A percentile compares a stretch with the other conserved stretches of the same genome.
phyloP scores from a whole-genome alignment of 2,888 invertebrate genomes.

The Sinohyriopsis cumingii region DNA sequence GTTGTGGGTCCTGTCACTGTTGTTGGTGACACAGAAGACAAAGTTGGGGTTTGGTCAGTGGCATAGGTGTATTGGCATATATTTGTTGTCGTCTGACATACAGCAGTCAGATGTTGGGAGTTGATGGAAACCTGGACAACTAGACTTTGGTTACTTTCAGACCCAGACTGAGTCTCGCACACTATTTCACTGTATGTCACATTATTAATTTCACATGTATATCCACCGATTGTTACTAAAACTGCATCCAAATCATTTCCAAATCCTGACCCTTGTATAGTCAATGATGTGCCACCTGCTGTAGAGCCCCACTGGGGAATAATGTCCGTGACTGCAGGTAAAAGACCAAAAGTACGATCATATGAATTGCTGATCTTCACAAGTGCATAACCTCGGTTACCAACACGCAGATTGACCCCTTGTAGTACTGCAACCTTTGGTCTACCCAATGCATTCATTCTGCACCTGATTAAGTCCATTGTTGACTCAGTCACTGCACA shows the following conservation, averaged over 20 bases:
- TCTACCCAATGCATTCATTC: constrained; percentile 23
- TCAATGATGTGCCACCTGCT: constrained; percentile 37
- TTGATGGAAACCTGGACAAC: constrained; percentile 13
- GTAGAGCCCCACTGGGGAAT: constrained; percentile 32
- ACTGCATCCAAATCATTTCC: constrained; percentile 30
- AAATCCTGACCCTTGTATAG: constrained; percentile 50
- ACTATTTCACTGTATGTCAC: constrained; percentile 42
- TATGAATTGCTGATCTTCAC: constrained; percentile 24
- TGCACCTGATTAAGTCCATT: constrained; percentile 21
- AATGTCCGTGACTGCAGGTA: constrained; percentile 36
- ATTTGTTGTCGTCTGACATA: constrained; percentile 26
- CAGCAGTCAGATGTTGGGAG: constrained; percentile 25
- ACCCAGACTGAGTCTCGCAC: constrained; percentile 31
- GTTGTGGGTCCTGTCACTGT: constrained; percentile 32
- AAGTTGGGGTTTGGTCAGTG: constrained; percentile 33
- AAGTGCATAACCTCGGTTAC: constrained; percentile 41
- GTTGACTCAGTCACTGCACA: constrained; percentile 25
- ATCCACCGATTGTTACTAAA: constrained; percentile 36
- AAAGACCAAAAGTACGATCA: constrained; percentile 35
- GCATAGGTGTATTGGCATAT: constrained; percentile 37
- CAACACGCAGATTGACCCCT: constrained; percentile 30
- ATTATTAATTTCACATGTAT: constrained; percentile 34
- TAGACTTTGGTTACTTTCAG: constrained; percentile 9
- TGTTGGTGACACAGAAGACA: constrained; percentile 32
- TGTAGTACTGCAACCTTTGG: constrained; percentile 36